Conservation (phyloP, 2,888 invertebrate genomes). For the Hirtodrosophila confusa region DNA sequence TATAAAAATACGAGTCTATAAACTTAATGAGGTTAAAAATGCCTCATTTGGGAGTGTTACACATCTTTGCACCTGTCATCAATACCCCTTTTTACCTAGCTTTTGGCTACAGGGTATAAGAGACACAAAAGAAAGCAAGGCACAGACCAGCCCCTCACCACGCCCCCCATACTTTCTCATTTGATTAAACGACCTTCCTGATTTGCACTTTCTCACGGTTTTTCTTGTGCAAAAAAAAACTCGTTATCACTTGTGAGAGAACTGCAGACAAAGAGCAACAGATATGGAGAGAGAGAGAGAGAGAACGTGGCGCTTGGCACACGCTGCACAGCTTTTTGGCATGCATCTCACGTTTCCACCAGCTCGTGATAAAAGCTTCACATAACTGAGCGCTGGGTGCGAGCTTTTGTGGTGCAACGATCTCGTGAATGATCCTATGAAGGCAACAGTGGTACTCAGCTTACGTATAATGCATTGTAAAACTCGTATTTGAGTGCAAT, state of each 20-base stretch:
- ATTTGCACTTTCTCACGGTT: constrained; percentile 70
- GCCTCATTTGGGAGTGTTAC: too few relatives aligned
- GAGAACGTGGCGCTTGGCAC: background rate
- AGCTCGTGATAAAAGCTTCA: constrained; percentile 30
- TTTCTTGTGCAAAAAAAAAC: constrained; percentile 56
- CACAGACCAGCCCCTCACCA: constrained; percentile 11
- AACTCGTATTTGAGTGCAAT: background rate
- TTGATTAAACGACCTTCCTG: constrained; percentile 67
- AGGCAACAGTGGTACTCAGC: constrained; percentile 10
- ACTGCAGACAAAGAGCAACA: background rate
- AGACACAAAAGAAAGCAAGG: constrained; percentile 21
- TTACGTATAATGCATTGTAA: background rate
- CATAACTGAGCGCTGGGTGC: background rate
- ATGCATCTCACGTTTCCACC: constrained; percentile 35
- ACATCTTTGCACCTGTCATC: too few relatives aligned
- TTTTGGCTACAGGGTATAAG: background rate
- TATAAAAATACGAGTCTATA: too few relatives aligned
- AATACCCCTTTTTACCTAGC: background rate
- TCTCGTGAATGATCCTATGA: constrained; percentile 22
- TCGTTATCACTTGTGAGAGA: constrained; percentile 56
- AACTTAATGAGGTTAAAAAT: too few relatives aligned
- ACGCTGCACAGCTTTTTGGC: constrained; percentile 4
- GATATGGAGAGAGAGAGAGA: background rate
- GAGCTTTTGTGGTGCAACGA: constrained; percentile 34
- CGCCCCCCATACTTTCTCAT: constrained; percentile 64